phyloP scores from a whole-genome alignment of 2,113 vertebrate species.

The Thinocorus orbignyianus region DNA sequence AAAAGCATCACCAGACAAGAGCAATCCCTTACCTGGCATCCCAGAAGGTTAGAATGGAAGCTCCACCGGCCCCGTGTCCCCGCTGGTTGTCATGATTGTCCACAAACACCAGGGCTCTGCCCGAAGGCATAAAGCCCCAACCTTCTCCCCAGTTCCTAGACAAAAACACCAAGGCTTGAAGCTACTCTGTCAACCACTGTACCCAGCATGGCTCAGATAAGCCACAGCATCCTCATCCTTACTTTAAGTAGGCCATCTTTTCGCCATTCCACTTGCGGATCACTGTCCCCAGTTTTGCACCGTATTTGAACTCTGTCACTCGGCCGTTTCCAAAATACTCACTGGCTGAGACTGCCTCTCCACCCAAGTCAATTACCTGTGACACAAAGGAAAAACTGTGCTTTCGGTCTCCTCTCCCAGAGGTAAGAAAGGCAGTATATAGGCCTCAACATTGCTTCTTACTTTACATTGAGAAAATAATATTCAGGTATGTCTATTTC shows the following conservation, averaged over 20 bases:
- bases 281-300: constrained; percentile 84
- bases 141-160: constrained; percentile 93
- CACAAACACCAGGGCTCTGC: constrained; percentile 88
- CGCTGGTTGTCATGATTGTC: constrained; percentile 97
- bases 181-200: neutral
- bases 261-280: constrained; percentile 88
- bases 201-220: neutral
- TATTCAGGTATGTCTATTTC: neutral
- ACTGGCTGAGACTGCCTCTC: constrained; percentile 72
- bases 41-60: constrained; percentile 90
- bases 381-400: too few relatives aligned
- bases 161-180: neutral
- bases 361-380: constrained; percentile 92
- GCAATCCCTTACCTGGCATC: constrained; percentile 73
- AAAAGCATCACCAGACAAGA: neutral
- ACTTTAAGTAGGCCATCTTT: constrained; percentile 89
- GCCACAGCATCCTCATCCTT: neutral
- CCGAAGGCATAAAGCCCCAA: constrained; percentile 85
- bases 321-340: constrained; percentile 83
- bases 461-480: neutral
- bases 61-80: constrained; percentile 88
- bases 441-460: neutral
- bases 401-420: neutral
- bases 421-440: too few relatives aligned
- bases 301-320: constrained; percentile 93